phyloP scores from a whole-genome alignment of 2,113 vertebrate species.

The Craseonycteris thonglongyai region DNA sequence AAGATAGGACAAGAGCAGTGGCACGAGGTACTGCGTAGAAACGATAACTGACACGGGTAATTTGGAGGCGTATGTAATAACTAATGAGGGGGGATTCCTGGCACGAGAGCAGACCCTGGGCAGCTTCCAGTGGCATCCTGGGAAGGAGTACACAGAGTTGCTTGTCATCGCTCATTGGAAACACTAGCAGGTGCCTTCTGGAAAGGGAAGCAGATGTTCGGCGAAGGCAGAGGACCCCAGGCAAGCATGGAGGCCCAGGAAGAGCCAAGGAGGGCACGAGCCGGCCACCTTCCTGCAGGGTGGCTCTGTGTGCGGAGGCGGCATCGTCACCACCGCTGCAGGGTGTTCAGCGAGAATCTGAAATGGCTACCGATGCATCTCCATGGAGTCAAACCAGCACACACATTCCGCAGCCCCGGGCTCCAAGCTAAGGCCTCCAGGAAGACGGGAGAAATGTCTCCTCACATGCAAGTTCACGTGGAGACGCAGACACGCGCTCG shows the following conservation, averaged over 20 bases:
- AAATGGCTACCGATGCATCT: background rate
- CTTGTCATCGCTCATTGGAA: background rate
- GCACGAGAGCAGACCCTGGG: background rate
- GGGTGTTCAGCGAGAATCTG: background rate
- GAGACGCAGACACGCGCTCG: background rate
- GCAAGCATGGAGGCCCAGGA: background rate
- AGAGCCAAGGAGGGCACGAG: background rate
- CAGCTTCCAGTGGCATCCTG: background rate
- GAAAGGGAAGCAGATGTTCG: background rate
- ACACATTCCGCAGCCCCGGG: background rate
- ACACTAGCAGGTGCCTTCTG: background rate
- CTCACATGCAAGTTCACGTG: background rate
- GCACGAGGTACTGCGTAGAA: background rate
- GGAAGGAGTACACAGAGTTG: background rate
- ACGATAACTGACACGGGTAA: background rate
- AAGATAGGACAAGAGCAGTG: background rate
- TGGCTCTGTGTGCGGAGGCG: background rate
- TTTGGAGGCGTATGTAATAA: background rate
- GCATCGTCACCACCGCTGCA: accelerated
- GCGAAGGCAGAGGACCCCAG: background rate
- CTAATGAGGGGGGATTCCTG: background rate
- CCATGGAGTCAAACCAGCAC: background rate
- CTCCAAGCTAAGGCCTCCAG: background rate
- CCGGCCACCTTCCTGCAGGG: background rate
- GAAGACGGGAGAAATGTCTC: background rate